Evolutionary conservation across 2,888 invertebrate species (phyloP), one percentile per base, ranked within the genome.

Genomic region (Orgyia antiqua): DNA sequence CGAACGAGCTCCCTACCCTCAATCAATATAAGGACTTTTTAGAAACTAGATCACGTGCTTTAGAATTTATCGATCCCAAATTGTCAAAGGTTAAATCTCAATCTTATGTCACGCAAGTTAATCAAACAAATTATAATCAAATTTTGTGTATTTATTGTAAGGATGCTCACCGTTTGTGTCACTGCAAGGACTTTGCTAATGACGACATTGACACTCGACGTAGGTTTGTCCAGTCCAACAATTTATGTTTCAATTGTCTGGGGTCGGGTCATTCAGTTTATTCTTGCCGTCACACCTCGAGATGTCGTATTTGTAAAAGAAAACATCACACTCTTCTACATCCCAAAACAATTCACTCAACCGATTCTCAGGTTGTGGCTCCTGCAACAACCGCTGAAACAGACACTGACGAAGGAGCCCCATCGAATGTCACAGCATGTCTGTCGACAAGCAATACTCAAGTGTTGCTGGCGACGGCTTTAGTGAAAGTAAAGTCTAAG

Each of bases 261-360:
- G 19, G 11, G 11, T 8, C 19, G 10, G 12, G 19, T 19, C 27
- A 27, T 19, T 19, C 27, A 4, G 27, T 27, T 13, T 12, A 8
- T 8, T 3, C 13, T 5, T 27, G 27, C 11, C 17, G 11, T 11
- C 2, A 19, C 19, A 2, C 27, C 11, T 19, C 27, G 8, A 17
- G 18, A 1, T 18, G 18, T 19, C 10, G 7, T 4, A 9, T 27
- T 8, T 27, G 27, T 19, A 19, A 19, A 17, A 18, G 10, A 6
- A 27, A 27, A 9, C 27, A 27, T 11, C 19, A 27, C 7, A 11
- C 27, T n/a, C 11, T 27, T 8, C 10, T 27, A 9, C 27, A 27
- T 27, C 11, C 27, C 8, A 27, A 10, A 10, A 23, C 23, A 6
- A 8, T 6, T 9, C 10, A 23, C 6, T 10, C 6, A 23, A 10